Base-by-base conservation (phyloP, 2,113 vertebrate genomes). In the Ardeotis arabs region DNA sequence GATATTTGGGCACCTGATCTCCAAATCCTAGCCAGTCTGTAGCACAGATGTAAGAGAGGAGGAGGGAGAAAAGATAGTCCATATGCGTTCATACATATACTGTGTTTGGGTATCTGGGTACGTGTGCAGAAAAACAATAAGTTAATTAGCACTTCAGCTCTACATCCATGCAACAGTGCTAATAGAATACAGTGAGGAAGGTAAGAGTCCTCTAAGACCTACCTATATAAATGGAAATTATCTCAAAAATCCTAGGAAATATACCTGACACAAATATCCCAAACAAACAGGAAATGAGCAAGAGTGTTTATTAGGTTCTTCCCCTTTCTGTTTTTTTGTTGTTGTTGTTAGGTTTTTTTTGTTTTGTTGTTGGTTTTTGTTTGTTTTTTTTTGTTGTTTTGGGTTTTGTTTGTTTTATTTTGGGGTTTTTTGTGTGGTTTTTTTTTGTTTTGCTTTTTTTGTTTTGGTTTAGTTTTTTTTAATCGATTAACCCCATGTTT, bases 21-120 rank as follows among this genome's bases (percentile, higher is more conserved):
- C 24, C 8, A 78, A 58, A 74, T 29, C 23, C 41, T 23, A 11
- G 14, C 31, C 31, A 55, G 28, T 9, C 24, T 45, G 21, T 7
- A 52, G 20, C 16, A 8, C 23, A 67, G 13, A 49, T 37, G 6
- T 16, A 8, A 55, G 10, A 58, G n/a, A 27, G 12, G 12, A 73
- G 25, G 7, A 25, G 1, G 15, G 7, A 49, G 39, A 60, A 70
- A 4, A 70, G 27, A 29, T 10, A 63, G 27, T 7, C 35, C 4
- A 0, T n/a, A 31, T 6, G 10, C 31, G 5, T 39, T 58, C 12
- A 55, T 37, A 67, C 1, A 4, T 19, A 31, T 2, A 23, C 9
- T 14, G 24, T 16, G 41, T 23, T 29, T 35, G n/a, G 13, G 27
- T 64, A 70, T 39, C 35, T 14, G 18, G 8, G 29, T 14, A 12